These are phyloP conservation scores for Natrix natrix DNA, from an alignment of 2,797 vertebrate species.

Conservation along the genomic window DNA sequence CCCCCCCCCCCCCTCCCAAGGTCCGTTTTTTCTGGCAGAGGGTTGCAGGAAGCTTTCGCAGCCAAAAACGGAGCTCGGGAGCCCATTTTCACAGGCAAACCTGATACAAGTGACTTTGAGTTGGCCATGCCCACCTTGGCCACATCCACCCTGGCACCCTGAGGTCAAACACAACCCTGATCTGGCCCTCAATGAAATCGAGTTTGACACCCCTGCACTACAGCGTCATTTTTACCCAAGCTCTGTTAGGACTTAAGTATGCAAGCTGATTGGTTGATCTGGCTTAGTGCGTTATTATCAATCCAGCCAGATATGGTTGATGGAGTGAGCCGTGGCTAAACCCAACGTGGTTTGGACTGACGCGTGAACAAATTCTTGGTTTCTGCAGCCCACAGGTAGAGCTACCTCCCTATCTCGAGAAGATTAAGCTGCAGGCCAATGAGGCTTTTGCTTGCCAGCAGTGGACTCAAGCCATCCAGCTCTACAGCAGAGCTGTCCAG, in stretches of 20 bases:
- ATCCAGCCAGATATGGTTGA: not conserved
- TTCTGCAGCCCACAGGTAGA: conserved; percentile 78
- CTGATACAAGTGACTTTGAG: too few species aligned
- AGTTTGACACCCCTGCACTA: too few species aligned
- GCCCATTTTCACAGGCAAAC: too few species aligned
- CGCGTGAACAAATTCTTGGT: not conserved
- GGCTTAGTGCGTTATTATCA: not conserved
- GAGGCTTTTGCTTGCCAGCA: conserved; percentile 96
- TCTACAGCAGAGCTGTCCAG: conserved; percentile 93
- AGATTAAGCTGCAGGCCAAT: conserved; percentile 94
- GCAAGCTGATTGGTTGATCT: not conserved
- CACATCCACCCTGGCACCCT: too few species aligned
- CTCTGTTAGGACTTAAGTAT: not conserved
- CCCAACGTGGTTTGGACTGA: not conserved
- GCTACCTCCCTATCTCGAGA: conserved; percentile 89
- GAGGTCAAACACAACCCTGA: too few species aligned
- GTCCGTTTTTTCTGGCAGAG: too few species aligned
- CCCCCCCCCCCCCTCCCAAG: too few species aligned
- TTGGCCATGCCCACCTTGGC: too few species aligned
- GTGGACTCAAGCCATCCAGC: conserved; percentile 97
- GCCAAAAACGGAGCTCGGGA: too few species aligned
- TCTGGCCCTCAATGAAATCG: too few species aligned
- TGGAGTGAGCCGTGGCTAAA: not conserved
- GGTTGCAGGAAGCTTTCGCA: too few species aligned
- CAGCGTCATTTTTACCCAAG: not conserved